A percentile compares a stretch with the other conserved stretches of the same genome.
phyloP scores from a whole-genome alignment of 2,888 invertebrate species.

The Spilarctia lutea region DNA sequence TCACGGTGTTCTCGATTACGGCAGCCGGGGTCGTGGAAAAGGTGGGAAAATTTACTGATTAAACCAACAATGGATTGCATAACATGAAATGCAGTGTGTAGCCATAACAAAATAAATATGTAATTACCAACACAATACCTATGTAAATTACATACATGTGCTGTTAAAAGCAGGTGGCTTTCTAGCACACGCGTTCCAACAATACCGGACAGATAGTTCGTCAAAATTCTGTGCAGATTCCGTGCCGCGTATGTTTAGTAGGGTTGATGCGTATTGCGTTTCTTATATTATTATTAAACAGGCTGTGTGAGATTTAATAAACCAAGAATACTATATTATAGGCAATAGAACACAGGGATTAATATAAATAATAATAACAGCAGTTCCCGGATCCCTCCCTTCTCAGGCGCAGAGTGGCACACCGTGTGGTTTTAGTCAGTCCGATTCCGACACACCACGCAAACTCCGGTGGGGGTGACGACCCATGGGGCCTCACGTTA shows the following conservation, averaged over 20 bases:
- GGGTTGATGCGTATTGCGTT: constrained; percentile 25
- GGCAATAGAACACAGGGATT: background rate
- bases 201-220: constrained; percentile 50
- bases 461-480: too few relatives aligned
- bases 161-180: constrained; percentile 66
- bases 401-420: too few relatives aligned
- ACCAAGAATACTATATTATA: background rate
- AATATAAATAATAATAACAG: too few relatives aligned
- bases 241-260: constrained; percentile 30
- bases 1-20: background rate
- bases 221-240: constrained; percentile 48
- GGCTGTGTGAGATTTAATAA: background rate
- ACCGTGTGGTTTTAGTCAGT: too few relatives aligned
- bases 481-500: too few relatives aligned
- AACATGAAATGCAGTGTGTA: constrained; percentile 15
- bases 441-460: too few relatives aligned
- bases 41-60: background rate
- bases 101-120: constrained; percentile 35
- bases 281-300: background rate
- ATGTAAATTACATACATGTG: constrained; percentile 54
- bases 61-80: background rate
- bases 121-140: constrained; percentile 43
- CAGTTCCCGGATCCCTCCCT: too few relatives aligned
- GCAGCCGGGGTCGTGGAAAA: background rate
- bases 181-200: constrained; percentile 67